Evolutionary conservation across 2,888 invertebrate genomes (phyloP).

Genomic region (Mesorhabditis sp.): DNA sequence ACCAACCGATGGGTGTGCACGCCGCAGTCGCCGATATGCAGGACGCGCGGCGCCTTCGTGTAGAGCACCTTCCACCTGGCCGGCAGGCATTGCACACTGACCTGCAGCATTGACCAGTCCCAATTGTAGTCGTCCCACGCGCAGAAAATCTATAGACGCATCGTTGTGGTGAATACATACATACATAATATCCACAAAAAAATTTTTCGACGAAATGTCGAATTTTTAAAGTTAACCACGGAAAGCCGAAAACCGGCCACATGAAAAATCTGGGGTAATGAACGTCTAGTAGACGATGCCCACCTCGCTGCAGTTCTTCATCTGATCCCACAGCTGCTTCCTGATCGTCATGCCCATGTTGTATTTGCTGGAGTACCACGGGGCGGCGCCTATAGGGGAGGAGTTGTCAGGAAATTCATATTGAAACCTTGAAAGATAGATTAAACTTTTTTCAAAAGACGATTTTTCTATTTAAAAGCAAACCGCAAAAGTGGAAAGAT

Average conservation of each 20-base stretch:
- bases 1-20: conserved; percentile 58
- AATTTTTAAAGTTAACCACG: no score
- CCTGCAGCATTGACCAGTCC: conserved; percentile 81
- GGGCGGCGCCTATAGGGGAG: neutral
- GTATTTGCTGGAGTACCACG: conserved; percentile 76
- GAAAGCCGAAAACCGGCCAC: no score
- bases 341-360: conserved; percentile 99
- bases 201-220: no score
- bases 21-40: conserved; percentile 98
- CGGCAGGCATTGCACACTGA: conserved; percentile 53
- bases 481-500: no score
- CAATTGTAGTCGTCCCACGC: conserved; percentile 97
- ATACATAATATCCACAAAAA: no score
- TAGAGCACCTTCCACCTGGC: conserved; percentile 74
- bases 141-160: conserved; percentile 72
- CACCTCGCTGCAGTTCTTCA: conserved; percentile 73
- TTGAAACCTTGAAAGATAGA: no score
- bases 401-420: no score
- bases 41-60: conserved; percentile 80
- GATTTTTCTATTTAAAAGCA: no score
- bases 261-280: no score
- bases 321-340: conserved; percentile 78
- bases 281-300: neutral
- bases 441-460: no score
- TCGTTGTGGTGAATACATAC: no score